Percentiles rank a stretch among this genome's conserved stretches.
phyloP scores from a whole-genome alignment of 37 sponge, comb jelly and placozoan species.

The Diacarnus erythraeanus region DNA sequence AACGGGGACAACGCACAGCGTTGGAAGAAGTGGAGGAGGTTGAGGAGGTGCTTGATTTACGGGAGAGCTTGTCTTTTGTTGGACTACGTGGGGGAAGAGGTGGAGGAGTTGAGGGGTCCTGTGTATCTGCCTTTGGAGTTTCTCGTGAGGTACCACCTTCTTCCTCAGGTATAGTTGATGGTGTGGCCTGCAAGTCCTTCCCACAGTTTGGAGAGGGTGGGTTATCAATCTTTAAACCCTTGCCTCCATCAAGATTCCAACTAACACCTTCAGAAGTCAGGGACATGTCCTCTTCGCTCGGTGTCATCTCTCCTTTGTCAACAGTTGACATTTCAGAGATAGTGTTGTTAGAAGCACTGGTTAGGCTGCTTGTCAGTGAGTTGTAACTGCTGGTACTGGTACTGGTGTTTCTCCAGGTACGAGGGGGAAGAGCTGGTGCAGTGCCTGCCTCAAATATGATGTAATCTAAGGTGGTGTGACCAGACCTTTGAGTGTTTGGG shows the following conservation, averaged over 20 bases:
- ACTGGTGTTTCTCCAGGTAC: conserved; percentile 33
- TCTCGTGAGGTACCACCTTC: neutral
- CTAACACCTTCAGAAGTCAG: neutral
- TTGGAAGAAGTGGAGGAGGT: conserved; percentile 7
- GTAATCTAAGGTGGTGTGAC: neutral
- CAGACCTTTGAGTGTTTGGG: neutral
- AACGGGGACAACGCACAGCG: conserved; percentile 22
- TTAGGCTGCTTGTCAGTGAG: neutral
- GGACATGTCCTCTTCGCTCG: too few relatives aligned
- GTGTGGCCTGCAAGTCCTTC: neutral
- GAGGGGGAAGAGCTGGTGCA: conserved; percentile 29
- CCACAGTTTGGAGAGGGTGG: neutral
- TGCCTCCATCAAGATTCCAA: neutral
- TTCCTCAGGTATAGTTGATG: neutral
- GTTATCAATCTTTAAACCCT: too few relatives aligned
- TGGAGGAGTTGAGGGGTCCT: conserved; percentile 1
- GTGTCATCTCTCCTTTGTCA: neutral
- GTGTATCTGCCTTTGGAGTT: neutral
- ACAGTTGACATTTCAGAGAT: neutral
- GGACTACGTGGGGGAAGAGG: conserved; percentile 55
- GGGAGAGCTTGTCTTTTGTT: conserved; percentile 18
- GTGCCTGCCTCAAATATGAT: neutral
- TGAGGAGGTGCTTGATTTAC: conserved; percentile 20
- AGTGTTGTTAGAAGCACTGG: neutral
- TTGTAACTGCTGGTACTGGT: too few relatives aligned